Percentiles rank a stretch among this genome's conserved stretches.
Evolutionary conservation across 1,140 invertebrate genomes (phyloP).

Genomic region (Heliconius eleuchia): DNA sequence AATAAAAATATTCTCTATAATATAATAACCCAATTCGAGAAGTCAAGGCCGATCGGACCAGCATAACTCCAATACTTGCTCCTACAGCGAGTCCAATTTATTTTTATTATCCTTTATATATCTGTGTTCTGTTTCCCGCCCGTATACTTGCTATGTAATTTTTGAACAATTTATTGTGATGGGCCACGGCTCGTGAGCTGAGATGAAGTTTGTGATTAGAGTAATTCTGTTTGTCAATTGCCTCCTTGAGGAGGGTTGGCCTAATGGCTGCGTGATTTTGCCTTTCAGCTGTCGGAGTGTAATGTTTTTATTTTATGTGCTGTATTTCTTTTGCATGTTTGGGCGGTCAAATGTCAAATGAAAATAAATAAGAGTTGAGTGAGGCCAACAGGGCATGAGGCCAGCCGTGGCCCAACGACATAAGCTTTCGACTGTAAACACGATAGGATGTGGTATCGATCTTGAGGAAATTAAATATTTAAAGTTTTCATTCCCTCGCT

Average conservation of each 20-base stretch:
- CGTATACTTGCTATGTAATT: constrained; percentile 53
- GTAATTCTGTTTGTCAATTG: constrained; percentile 30
- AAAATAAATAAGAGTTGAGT: too few relatives aligned
- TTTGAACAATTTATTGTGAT: constrained; percentile 55
- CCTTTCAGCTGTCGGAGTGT: background rate
- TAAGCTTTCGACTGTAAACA: too few relatives aligned
- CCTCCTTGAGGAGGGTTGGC: constrained; percentile 18
- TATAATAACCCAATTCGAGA: constrained; percentile 29
- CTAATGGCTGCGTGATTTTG: background rate
- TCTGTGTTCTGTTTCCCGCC: constrained; percentile 41
- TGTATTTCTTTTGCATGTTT: too few relatives aligned
- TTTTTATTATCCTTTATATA: constrained; percentile 56
- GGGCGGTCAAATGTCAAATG: too few relatives aligned
- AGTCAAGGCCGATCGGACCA: constrained; percentile 41
- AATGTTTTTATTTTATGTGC: background rate
- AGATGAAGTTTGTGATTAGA: constrained; percentile 28
- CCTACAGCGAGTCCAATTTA: constrained; percentile 49
- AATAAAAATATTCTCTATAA: constrained; percentile 6
- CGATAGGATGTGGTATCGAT: too few relatives aligned
- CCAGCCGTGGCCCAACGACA: too few relatives aligned
- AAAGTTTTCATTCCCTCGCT: too few relatives aligned
- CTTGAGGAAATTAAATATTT: too few relatives aligned
- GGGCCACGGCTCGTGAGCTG: constrained; percentile 11
- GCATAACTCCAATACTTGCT: constrained; percentile 44
- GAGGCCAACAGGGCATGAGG: too few relatives aligned